Conservation (phyloP, 1,140 invertebrate genomes). For the Drosophila kikkawai region DNA sequence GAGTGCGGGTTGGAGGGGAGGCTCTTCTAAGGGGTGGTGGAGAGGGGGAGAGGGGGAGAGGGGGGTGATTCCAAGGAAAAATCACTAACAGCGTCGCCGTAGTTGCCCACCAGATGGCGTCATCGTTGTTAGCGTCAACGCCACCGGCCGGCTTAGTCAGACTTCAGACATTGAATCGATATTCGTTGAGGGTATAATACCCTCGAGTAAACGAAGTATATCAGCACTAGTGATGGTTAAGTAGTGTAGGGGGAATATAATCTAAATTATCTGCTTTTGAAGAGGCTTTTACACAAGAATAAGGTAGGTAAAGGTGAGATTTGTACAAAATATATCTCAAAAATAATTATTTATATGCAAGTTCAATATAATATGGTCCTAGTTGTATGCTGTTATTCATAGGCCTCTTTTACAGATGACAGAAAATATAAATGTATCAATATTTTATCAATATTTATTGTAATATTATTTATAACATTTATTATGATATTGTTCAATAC, state of each 20-base stretch:
- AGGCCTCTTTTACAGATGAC: background rate
- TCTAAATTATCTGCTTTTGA: too few species aligned
- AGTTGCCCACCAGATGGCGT: slow-evolving; percentile 66
- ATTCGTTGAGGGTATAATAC: slow-evolving; percentile 29
- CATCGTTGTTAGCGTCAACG: slow-evolving; percentile 58
- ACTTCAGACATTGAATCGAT: slow-evolving; percentile 56
- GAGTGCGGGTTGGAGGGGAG: background rate
- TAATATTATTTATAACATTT: background rate
- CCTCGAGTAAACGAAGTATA: background rate
- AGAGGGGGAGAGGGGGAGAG: background rate
- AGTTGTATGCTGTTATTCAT: too few species aligned
- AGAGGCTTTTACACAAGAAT: too few species aligned
- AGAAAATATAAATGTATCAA: background rate
- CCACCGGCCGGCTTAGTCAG: slow-evolving; percentile 57
- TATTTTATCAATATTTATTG: background rate
- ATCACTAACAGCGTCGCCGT: slow-evolving; percentile 61
- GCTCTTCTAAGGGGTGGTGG: background rate
- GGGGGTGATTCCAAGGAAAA: slow-evolving; percentile 21
- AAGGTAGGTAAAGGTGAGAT: too few species aligned
- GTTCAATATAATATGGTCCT: too few species aligned
- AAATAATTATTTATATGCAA: background rate
- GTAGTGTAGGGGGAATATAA: too few species aligned
- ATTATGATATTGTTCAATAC: too few species aligned
- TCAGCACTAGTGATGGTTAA: background rate
- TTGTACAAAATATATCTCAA: too few species aligned